These are phyloP conservation scores for Microtus ochrogaster DNA, from an alignment of 2,113 vertebrate genomes.

Conservation along the genomic window DNA sequence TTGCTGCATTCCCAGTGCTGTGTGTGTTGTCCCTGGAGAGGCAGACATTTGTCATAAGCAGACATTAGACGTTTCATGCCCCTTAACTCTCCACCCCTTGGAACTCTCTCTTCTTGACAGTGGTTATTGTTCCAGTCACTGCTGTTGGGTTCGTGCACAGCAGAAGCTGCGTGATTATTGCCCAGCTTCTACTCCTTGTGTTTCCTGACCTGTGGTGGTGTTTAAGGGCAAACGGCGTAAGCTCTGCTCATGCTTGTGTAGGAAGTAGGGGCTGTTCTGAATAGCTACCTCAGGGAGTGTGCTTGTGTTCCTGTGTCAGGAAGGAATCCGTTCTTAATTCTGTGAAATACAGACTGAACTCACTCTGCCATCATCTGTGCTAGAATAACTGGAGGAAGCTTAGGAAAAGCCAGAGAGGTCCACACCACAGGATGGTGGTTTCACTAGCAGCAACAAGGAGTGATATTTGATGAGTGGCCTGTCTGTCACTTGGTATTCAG, in stretches of 20 bases:
- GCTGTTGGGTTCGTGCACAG: background rate
- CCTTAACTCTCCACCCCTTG: background rate
- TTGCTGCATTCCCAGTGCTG: background rate
- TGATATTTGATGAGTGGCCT: background rate
- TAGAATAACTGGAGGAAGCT: background rate
- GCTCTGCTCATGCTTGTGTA: background rate
- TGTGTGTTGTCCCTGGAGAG: background rate
- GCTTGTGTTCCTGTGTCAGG: background rate
- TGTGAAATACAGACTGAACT: background rate
- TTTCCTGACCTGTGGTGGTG: background rate
- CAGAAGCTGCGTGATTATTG: background rate
- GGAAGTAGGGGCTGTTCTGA: background rate
- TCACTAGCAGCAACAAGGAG: background rate
- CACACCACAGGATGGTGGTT: background rate
- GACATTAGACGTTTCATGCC: background rate
- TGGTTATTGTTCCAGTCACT: background rate
- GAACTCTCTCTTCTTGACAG: background rate
- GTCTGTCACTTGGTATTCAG: conserved; percentile 1
- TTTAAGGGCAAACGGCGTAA: background rate
- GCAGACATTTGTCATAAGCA: background rate
- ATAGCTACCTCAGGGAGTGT: background rate
- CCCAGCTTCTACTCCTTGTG: background rate
- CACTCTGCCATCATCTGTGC: background rate
- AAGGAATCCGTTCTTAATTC: background rate
- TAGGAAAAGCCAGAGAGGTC: background rate